These are phyloP conservation scores for Nerophis ophidion DNA, from an alignment of 2,113 vertebrate species.

Conservation along the genomic window DNA sequence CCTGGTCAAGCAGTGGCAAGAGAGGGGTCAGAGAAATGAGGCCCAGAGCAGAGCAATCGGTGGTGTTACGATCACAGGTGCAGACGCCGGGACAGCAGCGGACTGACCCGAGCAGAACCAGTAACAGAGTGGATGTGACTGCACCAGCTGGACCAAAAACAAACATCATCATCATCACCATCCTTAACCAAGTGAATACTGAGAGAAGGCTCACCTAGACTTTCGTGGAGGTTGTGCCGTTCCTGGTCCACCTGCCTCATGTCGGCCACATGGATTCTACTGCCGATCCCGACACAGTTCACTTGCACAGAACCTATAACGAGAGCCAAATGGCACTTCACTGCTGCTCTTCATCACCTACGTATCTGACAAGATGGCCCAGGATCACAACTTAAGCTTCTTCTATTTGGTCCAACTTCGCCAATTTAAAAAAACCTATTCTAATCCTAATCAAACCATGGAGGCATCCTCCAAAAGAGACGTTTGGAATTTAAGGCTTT, in stretches of 20 bases:
- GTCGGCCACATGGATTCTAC: conserved; percentile 30
- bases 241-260: conserved; percentile 44
- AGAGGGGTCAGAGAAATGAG: conserved; percentile 73
- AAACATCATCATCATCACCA: background rate
- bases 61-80: conserved; percentile 79
- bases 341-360: too few species aligned
- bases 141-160: conserved; percentile 23
- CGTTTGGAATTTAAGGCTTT: too few species aligned
- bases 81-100: conserved; percentile 80
- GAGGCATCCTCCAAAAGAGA: too few species aligned
- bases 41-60: conserved; percentile 81
- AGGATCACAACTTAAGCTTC: too few species aligned
- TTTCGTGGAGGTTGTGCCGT: conserved; percentile 22
- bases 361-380: too few species aligned
- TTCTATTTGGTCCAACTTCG: too few species aligned
- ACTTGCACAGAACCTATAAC: background rate
- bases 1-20: conserved; percentile 66
- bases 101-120: conserved; percentile 64
- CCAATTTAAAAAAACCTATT: too few species aligned
- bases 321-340: background rate
- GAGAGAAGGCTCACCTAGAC: conserved; percentile 41
- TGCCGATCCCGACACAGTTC: background rate
- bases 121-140: conserved; percentile 67
- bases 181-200: too few species aligned
- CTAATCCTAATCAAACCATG: too few species aligned